phyloP scores from a whole-genome alignment of 92 coral and sea anemone species.

The Zoanthus sociatus region DNA sequence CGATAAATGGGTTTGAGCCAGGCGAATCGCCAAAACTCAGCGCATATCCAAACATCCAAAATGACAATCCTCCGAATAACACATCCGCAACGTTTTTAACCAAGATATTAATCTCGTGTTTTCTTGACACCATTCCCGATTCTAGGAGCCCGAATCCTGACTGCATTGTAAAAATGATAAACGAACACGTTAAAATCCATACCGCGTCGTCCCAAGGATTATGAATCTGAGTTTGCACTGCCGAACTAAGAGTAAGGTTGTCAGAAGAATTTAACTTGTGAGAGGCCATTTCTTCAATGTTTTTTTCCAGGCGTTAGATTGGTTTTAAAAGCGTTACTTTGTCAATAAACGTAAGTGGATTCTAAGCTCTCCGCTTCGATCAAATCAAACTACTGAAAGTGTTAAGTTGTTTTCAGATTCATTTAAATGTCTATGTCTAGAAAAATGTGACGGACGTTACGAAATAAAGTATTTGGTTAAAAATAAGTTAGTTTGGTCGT shows the following conservation, averaged over 20 bases:
- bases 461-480: background rate
- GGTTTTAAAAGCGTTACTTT: constrained; percentile 6
- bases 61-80: constrained; percentile 69
- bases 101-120: constrained; percentile 73
- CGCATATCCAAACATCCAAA: constrained; percentile 77
- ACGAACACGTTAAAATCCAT: constrained; percentile 73
- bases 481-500: constrained; percentile 10
- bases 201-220: constrained; percentile 80
- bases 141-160: constrained; percentile 70
- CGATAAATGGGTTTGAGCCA: constrained; percentile 65
- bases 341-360: background rate
- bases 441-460: constrained; percentile 32
- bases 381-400: background rate
- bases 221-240: constrained; percentile 14
- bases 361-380: background rate
- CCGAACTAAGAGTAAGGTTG: background rate
- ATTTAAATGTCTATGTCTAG: background rate
- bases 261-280: constrained; percentile 8
- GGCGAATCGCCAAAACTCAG: constrained; percentile 62
- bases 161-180: constrained; percentile 76
- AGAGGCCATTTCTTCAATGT: constrained; percentile 17
- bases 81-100: constrained; percentile 76
- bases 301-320: background rate
- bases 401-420: background rate
- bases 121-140: constrained; percentile 76